These are phyloP conservation scores for Phaetusa simplex DNA, from an alignment of 2,113 vertebrate genomes.

Conservation along the genomic window DNA sequence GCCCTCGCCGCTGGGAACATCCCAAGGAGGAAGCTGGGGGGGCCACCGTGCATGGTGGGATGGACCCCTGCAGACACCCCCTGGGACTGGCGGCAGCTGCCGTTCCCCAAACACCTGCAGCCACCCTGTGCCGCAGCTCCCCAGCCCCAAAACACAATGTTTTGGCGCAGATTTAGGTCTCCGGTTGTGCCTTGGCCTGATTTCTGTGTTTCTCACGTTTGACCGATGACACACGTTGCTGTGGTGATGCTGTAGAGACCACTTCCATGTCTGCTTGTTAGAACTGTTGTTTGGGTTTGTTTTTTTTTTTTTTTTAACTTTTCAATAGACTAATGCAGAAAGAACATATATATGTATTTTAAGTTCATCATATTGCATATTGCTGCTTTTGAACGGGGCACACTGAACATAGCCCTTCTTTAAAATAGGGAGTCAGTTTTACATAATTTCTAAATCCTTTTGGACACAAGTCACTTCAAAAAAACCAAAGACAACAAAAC, in stretches of 20 bases:
- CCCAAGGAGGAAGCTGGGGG: not conserved
- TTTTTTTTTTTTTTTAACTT: not conserved
- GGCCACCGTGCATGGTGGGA: not conserved
- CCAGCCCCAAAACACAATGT: not conserved
- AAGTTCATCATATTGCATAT: not conserved
- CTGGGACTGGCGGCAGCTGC: not conserved
- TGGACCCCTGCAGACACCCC: too few species aligned
- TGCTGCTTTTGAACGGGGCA: not conserved
- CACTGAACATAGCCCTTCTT: not conserved
- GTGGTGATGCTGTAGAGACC: not conserved
- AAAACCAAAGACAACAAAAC: not conserved
- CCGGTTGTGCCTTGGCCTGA: not conserved
- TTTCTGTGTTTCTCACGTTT: not conserved
- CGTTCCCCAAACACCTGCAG: not conserved
- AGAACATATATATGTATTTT: rapidly evolving
- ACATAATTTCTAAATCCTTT: not conserved
- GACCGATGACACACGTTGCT: rapidly evolving
- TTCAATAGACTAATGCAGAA: not conserved
- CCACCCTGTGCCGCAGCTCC: not conserved
- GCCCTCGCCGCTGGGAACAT: not conserved
- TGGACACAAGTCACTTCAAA: not conserved
- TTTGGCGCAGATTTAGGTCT: not conserved
- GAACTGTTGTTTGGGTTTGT: not conserved
- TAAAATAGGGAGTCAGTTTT: not conserved
- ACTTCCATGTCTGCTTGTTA: rapidly evolving